Base-by-base conservation (phyloP, 2,797 vertebrate species). In the Paguma larvata region DNA sequence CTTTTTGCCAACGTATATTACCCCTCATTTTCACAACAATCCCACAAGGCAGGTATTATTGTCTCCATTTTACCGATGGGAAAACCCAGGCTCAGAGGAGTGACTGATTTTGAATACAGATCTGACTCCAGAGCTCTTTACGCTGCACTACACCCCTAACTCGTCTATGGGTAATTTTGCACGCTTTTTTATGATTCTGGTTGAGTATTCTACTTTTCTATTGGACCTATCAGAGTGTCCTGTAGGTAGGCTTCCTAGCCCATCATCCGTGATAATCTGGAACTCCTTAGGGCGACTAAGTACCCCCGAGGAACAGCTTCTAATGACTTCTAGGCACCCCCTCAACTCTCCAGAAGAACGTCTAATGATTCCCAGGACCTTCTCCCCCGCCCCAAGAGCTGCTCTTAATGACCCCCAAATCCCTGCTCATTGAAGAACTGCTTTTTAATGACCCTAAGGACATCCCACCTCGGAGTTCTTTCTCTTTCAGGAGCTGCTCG, bases 341-440 rank as follows among this genome's bases (percentile, higher is more conserved):
- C 38, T 85, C 27, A 2, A 75, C 41, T 63, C 51, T 56, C 70
- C 73, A 53, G 9, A 86, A 88, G 51, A 38, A 70, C 30, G 41
- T 94, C 89, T 96, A 94, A 78, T 77, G 93, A 96, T 53, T 96
- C 89, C 53, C 87, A 73, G 59, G 51, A 91, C 53, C 80, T 73
- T 75, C 48, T 79, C 70, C 30, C 19, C 18, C 11, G 46, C 92
- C 87, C 92, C 89, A 72, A 89, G 95, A 96, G 94, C 59, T 59
- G 62, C n/a, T 91, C 56, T 62, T 97, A 97, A 98, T 97, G 89
- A 95, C 84, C 89, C 91, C 93, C 59, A 93, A 82, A 72, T 96
- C 93, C 72, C 78, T 2, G 27, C 38, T 95, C 93, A 68, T 30
- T 0, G 56, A 78, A 53, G 30, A 97, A 68, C 19, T 38, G 38